A percentile compares a stretch with the other conserved stretches of the same genome.
Conservation (phyloP, 2,888 invertebrate genomes). For the Scaptomyza caliginosa region DNA sequence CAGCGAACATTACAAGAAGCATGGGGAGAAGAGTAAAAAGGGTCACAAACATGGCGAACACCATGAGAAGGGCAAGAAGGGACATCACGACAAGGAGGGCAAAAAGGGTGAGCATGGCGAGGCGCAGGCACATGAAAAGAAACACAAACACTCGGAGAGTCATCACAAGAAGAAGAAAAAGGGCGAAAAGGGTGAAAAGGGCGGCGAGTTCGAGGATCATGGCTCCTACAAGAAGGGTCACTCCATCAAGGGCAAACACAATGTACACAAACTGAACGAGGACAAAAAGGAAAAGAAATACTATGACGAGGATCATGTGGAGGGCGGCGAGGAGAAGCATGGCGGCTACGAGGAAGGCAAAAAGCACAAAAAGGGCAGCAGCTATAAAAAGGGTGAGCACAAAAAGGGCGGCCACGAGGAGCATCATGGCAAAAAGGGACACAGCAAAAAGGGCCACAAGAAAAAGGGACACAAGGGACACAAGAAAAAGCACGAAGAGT, state of each 20-base stretch:
- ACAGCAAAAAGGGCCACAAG: conserved; percentile 91
- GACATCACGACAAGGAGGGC: conserved; percentile 89
- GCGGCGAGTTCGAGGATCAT: conserved; percentile 84
- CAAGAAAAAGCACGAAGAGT: conserved; percentile 90
- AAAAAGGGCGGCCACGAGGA: conserved; percentile 90
- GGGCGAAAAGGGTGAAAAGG: conserved; percentile 85
- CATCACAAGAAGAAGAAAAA: conserved; percentile 85
- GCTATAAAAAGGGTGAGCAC: conserved; percentile 92
- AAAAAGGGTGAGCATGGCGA: conserved; percentile 85
- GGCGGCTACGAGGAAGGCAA: conserved; percentile 92
- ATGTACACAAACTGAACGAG: conserved; percentile 93
- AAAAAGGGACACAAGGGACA: conserved; percentile 92
- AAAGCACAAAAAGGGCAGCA: conserved; percentile 92
- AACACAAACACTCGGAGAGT: conserved; percentile 84
- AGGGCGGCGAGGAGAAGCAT: conserved; percentile 92
- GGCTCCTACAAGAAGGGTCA: conserved; percentile 93
- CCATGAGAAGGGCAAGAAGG: conserved; percentile 88
- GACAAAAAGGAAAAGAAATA: conserved; percentile 94
- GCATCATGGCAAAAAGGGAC: conserved; percentile 92
- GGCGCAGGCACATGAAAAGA: conserved; percentile 85
- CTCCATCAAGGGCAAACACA: conserved; percentile 93
- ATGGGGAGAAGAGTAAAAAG: conserved; percentile 89
- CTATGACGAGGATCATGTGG: conserved; percentile 93
- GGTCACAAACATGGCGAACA: conserved; percentile 89
- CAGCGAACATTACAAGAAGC: conserved; percentile 87